phyloP scores from a whole-genome alignment of 2,113 vertebrate species.

The Poeciliopsis prolifica region DNA sequence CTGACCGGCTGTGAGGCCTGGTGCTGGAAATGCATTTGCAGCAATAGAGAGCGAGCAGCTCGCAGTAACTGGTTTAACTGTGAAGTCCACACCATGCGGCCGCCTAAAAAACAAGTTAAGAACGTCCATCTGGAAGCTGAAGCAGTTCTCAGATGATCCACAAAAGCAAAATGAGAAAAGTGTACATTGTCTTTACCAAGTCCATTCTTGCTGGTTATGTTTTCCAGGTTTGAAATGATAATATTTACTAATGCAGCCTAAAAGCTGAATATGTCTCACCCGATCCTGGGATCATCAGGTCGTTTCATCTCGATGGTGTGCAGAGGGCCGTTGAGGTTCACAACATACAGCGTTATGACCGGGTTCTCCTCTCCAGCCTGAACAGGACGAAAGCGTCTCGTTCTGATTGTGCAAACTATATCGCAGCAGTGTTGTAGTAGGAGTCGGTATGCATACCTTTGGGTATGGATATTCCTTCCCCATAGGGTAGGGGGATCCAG shows the following conservation, averaged over 20 bases:
- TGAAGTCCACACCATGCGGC: neutral
- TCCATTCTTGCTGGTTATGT: neutral
- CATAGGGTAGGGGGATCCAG: conserved; percentile 86
- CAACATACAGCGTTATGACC: conserved; percentile 90
- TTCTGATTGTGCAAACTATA: neutral
- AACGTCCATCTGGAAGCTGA: neutral
- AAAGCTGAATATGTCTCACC: conserved; percentile 74
- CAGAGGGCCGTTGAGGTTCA: conserved; percentile 92
- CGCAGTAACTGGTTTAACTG: neutral
- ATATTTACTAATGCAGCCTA: no score
- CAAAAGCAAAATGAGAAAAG: neutral
- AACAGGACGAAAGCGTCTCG: neutral
- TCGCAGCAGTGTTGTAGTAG: neutral
- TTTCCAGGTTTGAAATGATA: neutral
- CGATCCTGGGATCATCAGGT: conserved; percentile 90
- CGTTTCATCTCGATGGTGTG: conserved; percentile 94
- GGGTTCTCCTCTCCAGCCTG: conserved; percentile 96
- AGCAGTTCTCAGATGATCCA: neutral
- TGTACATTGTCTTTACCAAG: neutral
- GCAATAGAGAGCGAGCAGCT: neutral
- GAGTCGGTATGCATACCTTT: conserved; percentile 79
- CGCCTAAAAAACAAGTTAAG: neutral
- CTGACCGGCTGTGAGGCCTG: neutral
- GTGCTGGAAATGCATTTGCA: neutral
- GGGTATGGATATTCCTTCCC: conserved; percentile 92